Conservation (phyloP, 2,888 invertebrate genomes). For the Thereva nobilitata region DNA sequence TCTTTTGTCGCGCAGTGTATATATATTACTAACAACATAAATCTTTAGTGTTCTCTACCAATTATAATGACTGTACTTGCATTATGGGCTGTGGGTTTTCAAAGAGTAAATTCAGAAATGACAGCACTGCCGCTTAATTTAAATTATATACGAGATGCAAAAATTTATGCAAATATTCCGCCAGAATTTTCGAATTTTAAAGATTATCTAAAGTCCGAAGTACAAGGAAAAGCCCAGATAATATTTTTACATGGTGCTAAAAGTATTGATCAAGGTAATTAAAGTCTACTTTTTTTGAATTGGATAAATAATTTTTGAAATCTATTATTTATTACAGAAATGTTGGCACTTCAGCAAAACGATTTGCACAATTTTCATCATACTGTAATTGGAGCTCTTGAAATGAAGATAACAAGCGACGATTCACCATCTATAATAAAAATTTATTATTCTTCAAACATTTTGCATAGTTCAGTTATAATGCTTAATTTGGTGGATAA, state of each 20-base stretch:
- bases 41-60: constrained; percentile 48
- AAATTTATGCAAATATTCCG: constrained; percentile 34
- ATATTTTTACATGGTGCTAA: constrained; percentile 10
- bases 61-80: constrained; percentile 47
- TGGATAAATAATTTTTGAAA: neutral
- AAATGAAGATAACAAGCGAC: constrained; percentile 38
- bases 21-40: too few species aligned
- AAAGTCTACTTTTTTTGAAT: constrained; percentile 10
- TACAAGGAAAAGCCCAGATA: constrained; percentile 14
- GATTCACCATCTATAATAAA: constrained; percentile 37
- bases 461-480: constrained; percentile 61
- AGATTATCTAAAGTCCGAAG: constrained; percentile 19
- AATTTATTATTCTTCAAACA: constrained; percentile 59
- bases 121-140: constrained; percentile 37
- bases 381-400: constrained; percentile 51
- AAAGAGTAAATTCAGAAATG: constrained; percentile 41
- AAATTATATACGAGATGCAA: constrained; percentile 44
- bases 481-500: constrained; percentile 61
- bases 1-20: too few species aligned
- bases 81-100: constrained; percentile 49
- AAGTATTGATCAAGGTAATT: constrained; percentile 20
- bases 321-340: constrained; percentile 44
- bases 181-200: constrained; percentile 10
- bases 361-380: constrained; percentile 53
- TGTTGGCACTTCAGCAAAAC: constrained; percentile 49